phyloP scores from a whole-genome alignment of 2,113 vertebrate species.

The Oryzias curvinotus region DNA sequence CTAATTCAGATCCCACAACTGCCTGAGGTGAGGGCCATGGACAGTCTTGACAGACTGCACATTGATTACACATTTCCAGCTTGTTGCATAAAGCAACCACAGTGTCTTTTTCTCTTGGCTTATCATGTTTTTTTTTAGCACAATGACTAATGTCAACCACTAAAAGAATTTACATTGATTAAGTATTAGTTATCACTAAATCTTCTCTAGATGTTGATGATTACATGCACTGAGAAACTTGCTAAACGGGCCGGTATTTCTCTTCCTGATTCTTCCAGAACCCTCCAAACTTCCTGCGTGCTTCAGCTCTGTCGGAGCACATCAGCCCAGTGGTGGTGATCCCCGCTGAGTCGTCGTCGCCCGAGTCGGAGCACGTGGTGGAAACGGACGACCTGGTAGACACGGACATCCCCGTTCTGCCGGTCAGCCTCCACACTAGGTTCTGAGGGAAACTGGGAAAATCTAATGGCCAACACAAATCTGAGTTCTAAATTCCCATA shows the following conservation, averaged over 20 bases:
- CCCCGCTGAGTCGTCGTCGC: slow-evolving; percentile 87
- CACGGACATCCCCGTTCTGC: slow-evolving; percentile 81
- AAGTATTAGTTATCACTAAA: too few species aligned
- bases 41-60: background rate
- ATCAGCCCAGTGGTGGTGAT: slow-evolving; percentile 98
- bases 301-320: slow-evolving; percentile 94
- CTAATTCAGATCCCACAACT: slow-evolving; percentile 97
- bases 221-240: too few species aligned
- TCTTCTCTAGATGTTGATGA: too few species aligned
- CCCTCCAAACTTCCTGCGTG: slow-evolving; percentile 95
- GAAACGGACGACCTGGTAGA: slow-evolving; percentile 92
- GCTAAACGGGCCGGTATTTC: too few species aligned
- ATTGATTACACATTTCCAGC: background rate
- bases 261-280: slow-evolving; percentile 73
- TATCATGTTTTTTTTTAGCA: too few species aligned
- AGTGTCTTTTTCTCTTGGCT: too few species aligned
- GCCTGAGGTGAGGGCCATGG: slow-evolving; percentile 85
- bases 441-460: background rate
- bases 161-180: too few species aligned
- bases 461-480: too few species aligned
- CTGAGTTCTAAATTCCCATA: too few species aligned
- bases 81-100: too few species aligned
- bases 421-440: slow-evolving; percentile 70
- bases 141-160: too few species aligned
- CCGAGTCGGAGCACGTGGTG: slow-evolving; percentile 87